Conservation (phyloP, 2,888 invertebrate species). For the Galerucella nymphaeae region DNA sequence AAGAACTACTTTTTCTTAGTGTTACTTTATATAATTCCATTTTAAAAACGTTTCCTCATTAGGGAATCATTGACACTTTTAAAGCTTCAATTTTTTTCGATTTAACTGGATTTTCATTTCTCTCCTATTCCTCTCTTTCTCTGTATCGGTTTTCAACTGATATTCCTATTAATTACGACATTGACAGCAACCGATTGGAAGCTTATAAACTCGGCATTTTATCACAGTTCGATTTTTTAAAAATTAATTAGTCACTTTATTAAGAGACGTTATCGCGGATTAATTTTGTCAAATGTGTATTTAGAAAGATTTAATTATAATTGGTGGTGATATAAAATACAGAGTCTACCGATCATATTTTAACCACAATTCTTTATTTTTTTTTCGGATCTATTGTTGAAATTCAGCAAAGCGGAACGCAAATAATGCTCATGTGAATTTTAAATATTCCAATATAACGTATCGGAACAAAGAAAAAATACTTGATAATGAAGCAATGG, state of each 20-base stretch:
- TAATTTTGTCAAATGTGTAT: conserved; percentile 12
- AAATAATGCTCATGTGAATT: conserved; percentile 40
- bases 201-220: conserved; percentile 7
- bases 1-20: background rate
- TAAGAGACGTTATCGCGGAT: conserved; percentile 4
- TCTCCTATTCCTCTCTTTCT: conserved; percentile 22
- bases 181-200: conserved; percentile 40
- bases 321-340: background rate
- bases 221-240: conserved; percentile 9
- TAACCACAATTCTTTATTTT: conserved; percentile 38
- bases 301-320: background rate
- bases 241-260: conserved; percentile 26
- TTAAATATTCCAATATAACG: conserved; percentile 36
- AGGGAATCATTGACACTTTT: conserved; percentile 38
- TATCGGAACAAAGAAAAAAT: conserved; percentile 40
- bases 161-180: conserved; percentile 43
- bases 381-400: conserved; percentile 42
- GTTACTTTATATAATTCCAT: conserved; percentile 11
- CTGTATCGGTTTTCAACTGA: conserved; percentile 31
- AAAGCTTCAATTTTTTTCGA: conserved; percentile 41
- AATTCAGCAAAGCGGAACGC: conserved; percentile 39
- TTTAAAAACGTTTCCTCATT: conserved; percentile 38
- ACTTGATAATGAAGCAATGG: conserved; percentile 18
- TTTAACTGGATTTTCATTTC: conserved; percentile 8
- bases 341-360: no score